Evolutionary conservation across 2,888 invertebrate species (phyloP), one percentile per base, ranked within the genome.

Genomic region (Hedya salicella): DNA sequence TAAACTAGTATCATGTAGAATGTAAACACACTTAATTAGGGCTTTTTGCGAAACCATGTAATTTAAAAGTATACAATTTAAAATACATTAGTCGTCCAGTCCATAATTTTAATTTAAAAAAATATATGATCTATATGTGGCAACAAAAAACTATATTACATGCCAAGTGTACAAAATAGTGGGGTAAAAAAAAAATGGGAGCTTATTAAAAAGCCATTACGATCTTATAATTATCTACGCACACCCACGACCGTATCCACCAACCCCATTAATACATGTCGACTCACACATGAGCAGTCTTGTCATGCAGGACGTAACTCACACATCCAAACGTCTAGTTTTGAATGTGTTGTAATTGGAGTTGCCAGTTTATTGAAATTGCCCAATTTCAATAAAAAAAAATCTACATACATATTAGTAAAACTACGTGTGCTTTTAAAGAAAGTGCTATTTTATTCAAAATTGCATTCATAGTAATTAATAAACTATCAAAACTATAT

Each of bases 161-260:
- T 60, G 42, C 16, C 39, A 8, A 50, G 59, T 62, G 14, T 46
- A 64, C 57, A 65, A 64, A 62, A 30, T 57, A 46, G 57, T 57
- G 71, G 67, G 67, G 61, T 68, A 69, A 75, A 83, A 82, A n/a
- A 83, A 85, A 81, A 75, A 75, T 78, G 71, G 78, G 75, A 83
- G 82, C 88, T 88, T 91, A 90, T 91, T 89, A 91, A 90, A 91
- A 89, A 89, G 85, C 82, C 86, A 89, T 91, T 89, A 89, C 80
- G 76, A 78, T 83, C 78, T 84, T 83, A 89, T 91, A 91, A 91
- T 91, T 90, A 66, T 61, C 61, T 61, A 89, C 84, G 80, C 82
- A 87, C 86, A 83, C 85, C 88, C 86, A 89, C 88, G 87, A 81
- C 77, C 74, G 80, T 81, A 82, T 78, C 83, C 80, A 78, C 85